Evolutionary conservation across 2,888 invertebrate genomes (phyloP).

Genomic region (Ariolimax columbianus): DNA sequence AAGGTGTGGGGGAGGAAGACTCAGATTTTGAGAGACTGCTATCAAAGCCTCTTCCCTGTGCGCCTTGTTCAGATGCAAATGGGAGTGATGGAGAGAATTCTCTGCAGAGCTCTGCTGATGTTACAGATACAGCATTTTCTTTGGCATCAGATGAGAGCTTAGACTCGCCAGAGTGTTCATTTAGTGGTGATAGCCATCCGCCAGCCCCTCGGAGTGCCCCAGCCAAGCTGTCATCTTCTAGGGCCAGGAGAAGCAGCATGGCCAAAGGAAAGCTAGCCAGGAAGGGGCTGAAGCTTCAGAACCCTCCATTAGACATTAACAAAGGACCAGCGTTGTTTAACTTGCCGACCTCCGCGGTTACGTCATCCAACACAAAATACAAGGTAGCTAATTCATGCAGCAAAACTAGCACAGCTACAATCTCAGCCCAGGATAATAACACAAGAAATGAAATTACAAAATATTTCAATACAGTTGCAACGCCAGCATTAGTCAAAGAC

Average conservation of each 20-base stretch:
- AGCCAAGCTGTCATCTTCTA: conserved; percentile 35
- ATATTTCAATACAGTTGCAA: neutral
- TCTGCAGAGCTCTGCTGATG: conserved; percentile 44
- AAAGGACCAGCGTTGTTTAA: neutral
- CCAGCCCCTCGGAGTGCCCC: conserved; percentile 34
- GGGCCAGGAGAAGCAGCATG: conserved; percentile 12
- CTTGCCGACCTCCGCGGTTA: neutral
- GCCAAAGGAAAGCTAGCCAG: conserved; percentile 30
- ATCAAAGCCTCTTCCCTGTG: neutral
- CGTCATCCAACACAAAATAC: too few relatives aligned
- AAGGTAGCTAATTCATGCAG: neutral
- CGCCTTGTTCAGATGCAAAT: neutral
- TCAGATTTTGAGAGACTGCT: conserved; percentile 23
- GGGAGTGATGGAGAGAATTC: conserved; percentile 37
- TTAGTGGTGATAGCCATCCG: neutral
- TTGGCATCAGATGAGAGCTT: conserved; percentile 44
- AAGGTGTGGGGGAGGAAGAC: neutral
- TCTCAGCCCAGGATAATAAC: neutral
- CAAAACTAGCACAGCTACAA: neutral
- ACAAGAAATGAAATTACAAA: neutral
- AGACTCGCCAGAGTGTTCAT: conserved; percentile 24
- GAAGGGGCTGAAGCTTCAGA: neutral
- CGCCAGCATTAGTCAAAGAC: neutral
- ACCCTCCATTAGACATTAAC: neutral
- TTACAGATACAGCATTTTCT: conserved; percentile 42